A percentile compares a stretch with the other conserved stretches of the same genome.
phyloP scores from a whole-genome alignment of 2,888 invertebrate genomes.

The Hemithea aestivaria region DNA sequence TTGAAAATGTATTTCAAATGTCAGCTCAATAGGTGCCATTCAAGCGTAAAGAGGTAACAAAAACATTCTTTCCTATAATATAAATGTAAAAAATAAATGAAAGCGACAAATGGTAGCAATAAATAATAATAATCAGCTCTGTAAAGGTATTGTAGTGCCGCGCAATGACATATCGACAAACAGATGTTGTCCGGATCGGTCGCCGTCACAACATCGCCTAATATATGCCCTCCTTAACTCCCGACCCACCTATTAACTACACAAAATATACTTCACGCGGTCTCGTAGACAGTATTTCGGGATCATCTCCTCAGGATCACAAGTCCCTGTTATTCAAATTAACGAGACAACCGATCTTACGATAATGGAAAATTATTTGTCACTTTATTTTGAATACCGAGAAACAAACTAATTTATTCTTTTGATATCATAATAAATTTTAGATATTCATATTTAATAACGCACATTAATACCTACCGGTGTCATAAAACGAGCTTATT shows the following conservation, averaged over 20 bases:
- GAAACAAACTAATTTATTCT: conserved; percentile 3
- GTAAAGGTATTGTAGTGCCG: conserved; percentile 49
- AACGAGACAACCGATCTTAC: conserved; percentile 20
- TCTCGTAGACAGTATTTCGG: conserved; percentile 44
- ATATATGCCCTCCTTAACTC: conserved; percentile 77
- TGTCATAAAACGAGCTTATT: conserved; percentile 15
- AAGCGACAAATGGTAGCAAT: conserved; percentile 1
- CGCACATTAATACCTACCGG: conserved; percentile 2
- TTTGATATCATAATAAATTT: conserved; percentile 10
- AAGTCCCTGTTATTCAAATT: conserved; percentile 16
- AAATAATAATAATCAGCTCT: conserved; percentile 37
- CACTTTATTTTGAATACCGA: conserved; percentile 15
- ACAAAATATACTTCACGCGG: conserved; percentile 68
- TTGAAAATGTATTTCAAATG: too few relatives aligned
- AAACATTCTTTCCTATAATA: too few relatives aligned
- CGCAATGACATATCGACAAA: conserved; percentile 74
- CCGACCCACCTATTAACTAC: conserved; percentile 76
- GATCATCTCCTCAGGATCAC: conserved; percentile 27
- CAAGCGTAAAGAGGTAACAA: too few relatives aligned
- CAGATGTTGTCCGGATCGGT: conserved; percentile 65
- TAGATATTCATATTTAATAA: conserved; percentile 11
- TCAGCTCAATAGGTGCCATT: too few relatives aligned
- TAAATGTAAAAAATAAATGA: conserved; percentile 9
- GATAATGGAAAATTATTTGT: conserved; percentile 16
- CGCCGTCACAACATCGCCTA: conserved; percentile 74